Base-by-base conservation (phyloP, 1,140 invertebrate species). In the Drosophila pseudoananassae region DNA sequence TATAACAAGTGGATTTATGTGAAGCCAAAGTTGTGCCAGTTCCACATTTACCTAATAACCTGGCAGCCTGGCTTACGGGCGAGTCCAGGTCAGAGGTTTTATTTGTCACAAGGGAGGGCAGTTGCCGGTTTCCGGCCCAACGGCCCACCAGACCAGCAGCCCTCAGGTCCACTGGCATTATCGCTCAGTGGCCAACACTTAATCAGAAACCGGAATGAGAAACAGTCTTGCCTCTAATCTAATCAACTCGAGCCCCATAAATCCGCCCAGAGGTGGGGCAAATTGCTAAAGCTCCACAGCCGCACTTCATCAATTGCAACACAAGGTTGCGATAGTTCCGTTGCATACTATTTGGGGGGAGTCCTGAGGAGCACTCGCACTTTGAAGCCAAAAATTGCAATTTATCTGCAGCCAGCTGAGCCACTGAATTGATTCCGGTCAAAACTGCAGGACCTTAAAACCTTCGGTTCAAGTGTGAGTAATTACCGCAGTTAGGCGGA, bases 11-110 rank as follows among this genome's bases (percentile, higher is more conserved):
- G 53, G 68, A 66, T 76, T 76, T 76, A 76, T 76, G 55, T 59
- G 36, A 40, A 46, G 25, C 20, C 60, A 49, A 76, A 84, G 70
- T 74, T 80, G 68, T 56, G 73, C 73, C 81, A 68, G 7, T 76
- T 49, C 70, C 76, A 78, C 82, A 78, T 87, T 87, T 82, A 76
- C 78, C 87, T 72, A 87, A 87, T 82, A 85, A 82, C 78, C 78
- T 58, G 59, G 45, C 15, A 40, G 6, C 38, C 38, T 10, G 27
- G 25, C 49, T 3, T 17, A 8, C 23, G 3, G 47, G 23, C 31
- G 49, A 58, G 54, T 54, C 56, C 66, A 76, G 53, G 51, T 84
- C 61, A 51, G 40, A 43, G 56, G 66, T 76, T 76, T 82, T 77
- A 82, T 49, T 47, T 68, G 38, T 59, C 56, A 59, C 45, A 29